Base-by-base conservation (phyloP, 2,113 vertebrate species). In the Oryzias curvinotus region DNA sequence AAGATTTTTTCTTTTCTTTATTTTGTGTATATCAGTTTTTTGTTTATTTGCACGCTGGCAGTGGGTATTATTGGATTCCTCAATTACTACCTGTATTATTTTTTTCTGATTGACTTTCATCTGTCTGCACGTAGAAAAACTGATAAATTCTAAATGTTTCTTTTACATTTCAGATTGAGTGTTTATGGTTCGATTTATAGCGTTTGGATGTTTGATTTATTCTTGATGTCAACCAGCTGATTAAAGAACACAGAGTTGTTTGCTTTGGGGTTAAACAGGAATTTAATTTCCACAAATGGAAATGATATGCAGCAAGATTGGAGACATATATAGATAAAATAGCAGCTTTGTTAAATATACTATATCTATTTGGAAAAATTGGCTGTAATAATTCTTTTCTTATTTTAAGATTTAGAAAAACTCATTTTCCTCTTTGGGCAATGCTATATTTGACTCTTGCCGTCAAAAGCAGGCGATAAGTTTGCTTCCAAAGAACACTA, bases 241-340 rank as follows among this genome's bases (percentile, higher is more conserved):
- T 52, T 79, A 55, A 70, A 42, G 25, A 21, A 41, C 14, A 47
- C 46, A 18, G 62, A 64, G 57, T 80, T 49, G 48, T 25, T 75
- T 65, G 49, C 41, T 57, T 68, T 64, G 36, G 56, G 55, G 75
- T 62, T 44, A 44, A 49, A 68, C 65, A 43, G 66, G 17, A 26
- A 73, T 83, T 80, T 68, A 62, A 81, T 76, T 74, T 68, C 48
- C 59, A 42, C 46, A 57, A 62, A 76, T 73, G 52, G 45, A 74
- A 53, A 21, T 49, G 25, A 57, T 45, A 55, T 62, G 19, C 47
- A 48, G 30, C 45, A 56, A 63, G 75, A 77, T 74, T 71, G 71
- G 66, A 56, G 73, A 56, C 52, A 65, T 21, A 46, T 36, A 45
- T 50, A 64, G 28, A 62, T 49, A 60, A 56, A 12, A 48, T 62